Evolutionary conservation across 2,113 vertebrate genomes (phyloP), one percentile per base, ranked within the genome.

Genomic region (Austrofundulus limnaeus): DNA sequence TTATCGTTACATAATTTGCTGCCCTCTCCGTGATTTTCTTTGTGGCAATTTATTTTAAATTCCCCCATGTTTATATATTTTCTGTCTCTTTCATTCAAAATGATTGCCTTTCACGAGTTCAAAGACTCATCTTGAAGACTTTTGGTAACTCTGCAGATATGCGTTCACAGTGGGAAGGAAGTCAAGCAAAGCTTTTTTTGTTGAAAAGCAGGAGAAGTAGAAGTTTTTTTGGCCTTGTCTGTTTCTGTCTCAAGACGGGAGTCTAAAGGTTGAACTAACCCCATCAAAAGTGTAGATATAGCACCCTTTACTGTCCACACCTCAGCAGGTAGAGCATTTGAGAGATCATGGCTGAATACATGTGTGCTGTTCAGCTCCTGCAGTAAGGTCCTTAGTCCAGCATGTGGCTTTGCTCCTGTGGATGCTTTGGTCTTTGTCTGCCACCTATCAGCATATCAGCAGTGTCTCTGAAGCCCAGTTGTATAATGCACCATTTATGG

Each of bases 21-120:
- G 85, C 82, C 79, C 85, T 84, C 71, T 59, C 73, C 64, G 42
- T 77, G 80, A 85, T 86, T 89, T 85, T 87, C 86, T 85, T 88
- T 86, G 82, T 87, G 77, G 84, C 79, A 81, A 86, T 91, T 89
- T 87, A 87, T 91, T 86, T n/a, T 88, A 86, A 90, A 87, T 89
- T 88, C 87, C 80, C 85, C 72, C 87, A 86, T 90, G 84, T 91
- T 92, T 91, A 88, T 88, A 85, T 85, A 82, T 89, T 87, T 89
- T 73, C 72, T 77, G 70, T 87, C 84, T 82, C 81, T 85, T 88
- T 89, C 81, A 87, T 87, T 89, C 86, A 71, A 43, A 81, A 78
- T 89, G 87, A 91, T 89, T 87, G 86, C 84, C 78, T 89, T 90
- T 91, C 82, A 83, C 66, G 68, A 85, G 85, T 88, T 90, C 84